These are phyloP conservation scores for Ophion slaviceki DNA, from an alignment of 2,888 invertebrate genomes.

Conservation along the genomic window DNA sequence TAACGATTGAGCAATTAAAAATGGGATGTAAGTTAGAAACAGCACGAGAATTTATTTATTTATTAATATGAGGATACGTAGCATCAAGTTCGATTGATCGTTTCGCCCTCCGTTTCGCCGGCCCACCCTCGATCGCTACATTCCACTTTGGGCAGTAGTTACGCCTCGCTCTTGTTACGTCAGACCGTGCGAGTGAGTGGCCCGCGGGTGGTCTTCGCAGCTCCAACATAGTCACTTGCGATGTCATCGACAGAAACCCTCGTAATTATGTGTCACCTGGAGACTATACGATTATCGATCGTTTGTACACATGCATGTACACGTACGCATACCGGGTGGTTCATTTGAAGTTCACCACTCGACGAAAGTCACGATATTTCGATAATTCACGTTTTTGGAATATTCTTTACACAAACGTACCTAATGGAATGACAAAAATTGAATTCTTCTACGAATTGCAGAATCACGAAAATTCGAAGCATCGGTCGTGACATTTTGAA, in stretches of 20 bases:
- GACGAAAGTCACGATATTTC: too few species aligned
- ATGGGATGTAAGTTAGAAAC: not conserved
- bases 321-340: conserved; percentile 22
- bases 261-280: conserved; percentile 73
- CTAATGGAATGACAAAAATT: too few species aligned
- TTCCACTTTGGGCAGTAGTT: conserved; percentile 37
- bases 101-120: not conserved
- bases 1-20: not conserved
- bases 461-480: too few species aligned
- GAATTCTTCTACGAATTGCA: too few species aligned
- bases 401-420: too few species aligned
- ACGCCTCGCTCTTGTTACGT: conserved; percentile 56
- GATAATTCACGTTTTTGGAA: not conserved
- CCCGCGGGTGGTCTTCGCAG: conserved; percentile 59
- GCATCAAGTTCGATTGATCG: conserved; percentile 22
- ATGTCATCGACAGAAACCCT: conserved; percentile 72
- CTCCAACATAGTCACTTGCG: conserved; percentile 56
- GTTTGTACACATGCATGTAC: conserved; percentile 46
- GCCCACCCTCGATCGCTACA: conserved; percentile 16
- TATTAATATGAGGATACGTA: not conserved
- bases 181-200: conserved; percentile 53
- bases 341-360: not conserved
- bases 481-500: too few species aligned
- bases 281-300: conserved; percentile 68
- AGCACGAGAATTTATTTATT: not conserved